Base-by-base conservation (phyloP, 2,797 vertebrate genomes). In the Poliocrania exsul region DNA sequence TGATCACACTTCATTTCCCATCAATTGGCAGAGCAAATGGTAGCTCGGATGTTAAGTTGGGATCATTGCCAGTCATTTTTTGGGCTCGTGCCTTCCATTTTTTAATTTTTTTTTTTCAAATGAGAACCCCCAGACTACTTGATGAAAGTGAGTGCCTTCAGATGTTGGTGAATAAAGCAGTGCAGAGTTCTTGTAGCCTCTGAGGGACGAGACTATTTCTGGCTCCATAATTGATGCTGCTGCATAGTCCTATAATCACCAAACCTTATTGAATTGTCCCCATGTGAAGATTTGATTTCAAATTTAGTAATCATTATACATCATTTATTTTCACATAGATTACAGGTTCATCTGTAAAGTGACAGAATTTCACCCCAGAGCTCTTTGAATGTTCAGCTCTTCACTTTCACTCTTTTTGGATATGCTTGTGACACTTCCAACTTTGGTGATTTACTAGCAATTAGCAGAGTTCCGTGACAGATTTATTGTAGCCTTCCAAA, bases 1-100 rank as follows among this genome's bases (percentile, higher is more conserved):
- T 96, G 97, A 98, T 97, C 97, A 95, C 77, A 97, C 93, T 97
- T 97, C 96, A 95, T 96, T 97, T 98, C 93, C 92, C 96, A 96
- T 98, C 96, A 95, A 88, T 79, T 97, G 95, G 92, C 95, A 96
- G 87, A 91, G 90, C 95, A 97, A 95, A 95, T 82, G 92, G 90
- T 92, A 65, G 92, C 95, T 96, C 78, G 93, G 94, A 94, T 92
- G 93, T 64, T 94, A 96, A 96, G 82, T 94, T 82, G 90, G 96
- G 91, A 95, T 95, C 89, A 72, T 89, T 96, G 96, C 95, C 96
- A 93, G 82, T 92, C 91, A 86, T 94, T 89, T 94, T 44, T 83
- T 92, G 88, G 84, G 92, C 60, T 95, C 17, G 5, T 64, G 69
- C 88, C 70, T 95, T 81, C 46, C 12, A 14, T 38, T 92, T 73